Conservation (phyloP, 2,888 invertebrate species). For the Calameuta filiformis region DNA sequence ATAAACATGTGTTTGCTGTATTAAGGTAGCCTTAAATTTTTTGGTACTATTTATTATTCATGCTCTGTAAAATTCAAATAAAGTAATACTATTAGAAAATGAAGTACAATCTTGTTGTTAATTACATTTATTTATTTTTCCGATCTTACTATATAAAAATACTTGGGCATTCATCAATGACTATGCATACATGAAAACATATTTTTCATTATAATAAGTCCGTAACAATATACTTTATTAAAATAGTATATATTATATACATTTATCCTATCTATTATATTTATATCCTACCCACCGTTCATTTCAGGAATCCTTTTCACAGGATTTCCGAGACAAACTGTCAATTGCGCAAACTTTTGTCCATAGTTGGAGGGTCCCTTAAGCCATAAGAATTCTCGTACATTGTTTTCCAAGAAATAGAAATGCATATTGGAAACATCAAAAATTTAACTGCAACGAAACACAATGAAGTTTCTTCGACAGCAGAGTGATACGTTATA, state of each 20-base stretch:
- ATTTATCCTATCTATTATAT: slow-evolving; percentile 48
- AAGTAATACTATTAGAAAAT: background rate
- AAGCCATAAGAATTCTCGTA: background rate
- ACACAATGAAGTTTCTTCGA: no score
- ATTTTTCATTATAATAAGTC: slow-evolving; percentile 48
- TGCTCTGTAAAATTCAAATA: slow-evolving; percentile 2
- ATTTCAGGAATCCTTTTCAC: slow-evolving; percentile 44
- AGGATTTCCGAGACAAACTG: slow-evolving; percentile 52
- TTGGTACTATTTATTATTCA: background rate
- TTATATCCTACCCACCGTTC: slow-evolving; percentile 41
- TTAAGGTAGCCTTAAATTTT: background rate
- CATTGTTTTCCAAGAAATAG: background rate
- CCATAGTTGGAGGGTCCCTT: slow-evolving; percentile 25
- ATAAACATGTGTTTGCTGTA: no score
- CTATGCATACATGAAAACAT: slow-evolving; percentile 51
- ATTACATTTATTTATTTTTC: slow-evolving; percentile 45
- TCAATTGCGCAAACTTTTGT: slow-evolving; percentile 40
- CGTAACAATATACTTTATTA: slow-evolving; percentile 54
- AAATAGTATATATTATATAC: slow-evolving; percentile 51
- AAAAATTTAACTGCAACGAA: no score
- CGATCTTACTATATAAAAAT: slow-evolving; percentile 58
- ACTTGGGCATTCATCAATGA: slow-evolving; percentile 55
- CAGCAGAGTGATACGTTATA: no score
- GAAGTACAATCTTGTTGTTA: slow-evolving; percentile 4
- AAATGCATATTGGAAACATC: no score